Conservation (phyloP, 1,140 invertebrate species). For the Pissodes strobi region DNA sequence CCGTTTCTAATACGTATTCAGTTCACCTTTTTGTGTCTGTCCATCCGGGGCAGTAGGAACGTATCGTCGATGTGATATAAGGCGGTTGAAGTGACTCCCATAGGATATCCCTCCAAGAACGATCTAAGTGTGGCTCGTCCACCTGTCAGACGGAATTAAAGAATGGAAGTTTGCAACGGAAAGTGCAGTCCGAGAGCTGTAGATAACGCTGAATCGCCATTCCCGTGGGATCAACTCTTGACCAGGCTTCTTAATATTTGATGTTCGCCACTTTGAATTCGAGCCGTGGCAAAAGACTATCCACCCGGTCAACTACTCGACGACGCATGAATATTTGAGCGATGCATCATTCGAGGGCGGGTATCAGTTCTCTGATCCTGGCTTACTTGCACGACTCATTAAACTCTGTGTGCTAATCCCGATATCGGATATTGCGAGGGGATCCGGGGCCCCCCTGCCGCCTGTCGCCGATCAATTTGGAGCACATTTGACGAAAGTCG, state of each 20-base stretch:
- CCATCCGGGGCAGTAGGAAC: conserved; percentile 31
- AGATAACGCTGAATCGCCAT: conserved; percentile 47
- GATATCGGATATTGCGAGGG: conserved; percentile 52
- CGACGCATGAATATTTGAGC: conserved; percentile 55
- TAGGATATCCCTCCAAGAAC: conserved; percentile 46
- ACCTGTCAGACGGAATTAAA: conserved; percentile 55
- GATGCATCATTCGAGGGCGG: conserved; percentile 46
- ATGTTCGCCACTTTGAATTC: conserved; percentile 41
- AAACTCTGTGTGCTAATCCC: conserved; percentile 54
- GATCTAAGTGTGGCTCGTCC: conserved; percentile 41
- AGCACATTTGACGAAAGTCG: conserved; percentile 1
- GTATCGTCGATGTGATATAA: conserved; percentile 47
- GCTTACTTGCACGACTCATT: conserved; percentile 58
- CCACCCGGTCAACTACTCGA: conserved; percentile 30
- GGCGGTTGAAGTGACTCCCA: conserved; percentile 47
- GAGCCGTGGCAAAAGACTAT: conserved; percentile 38
- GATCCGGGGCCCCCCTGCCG: conserved; percentile 20
- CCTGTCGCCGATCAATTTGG: conserved; percentile 7
- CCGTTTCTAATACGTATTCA: conserved; percentile 41
- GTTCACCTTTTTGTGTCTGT: conserved; percentile 32
- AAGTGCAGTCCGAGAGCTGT: conserved; percentile 44
- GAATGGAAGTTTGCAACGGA: conserved; percentile 47
- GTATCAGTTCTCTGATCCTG: conserved; percentile 53
- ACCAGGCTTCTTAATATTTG: conserved; percentile 51
- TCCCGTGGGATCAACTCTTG: conserved; percentile 41